Base-by-base conservation (phyloP, 1,140 invertebrate species). In the Elysia chlorotica region DNA sequence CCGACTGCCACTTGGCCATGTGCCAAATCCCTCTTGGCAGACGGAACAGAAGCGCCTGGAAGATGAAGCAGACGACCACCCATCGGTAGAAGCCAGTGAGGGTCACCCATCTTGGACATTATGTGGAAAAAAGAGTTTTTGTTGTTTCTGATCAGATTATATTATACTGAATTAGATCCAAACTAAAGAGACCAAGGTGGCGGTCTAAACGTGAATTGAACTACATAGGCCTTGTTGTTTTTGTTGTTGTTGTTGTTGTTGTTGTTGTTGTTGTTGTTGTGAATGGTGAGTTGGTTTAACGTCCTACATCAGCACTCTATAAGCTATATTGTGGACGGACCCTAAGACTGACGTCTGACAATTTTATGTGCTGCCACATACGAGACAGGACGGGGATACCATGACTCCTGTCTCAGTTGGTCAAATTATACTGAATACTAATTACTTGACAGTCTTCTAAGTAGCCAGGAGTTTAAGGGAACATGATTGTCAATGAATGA, bases 1-100 rank as follows among this genome's bases (percentile, higher is more conserved):
- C 70, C 21, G 61, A 72, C 10, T 61, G 65, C 2, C 28, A 10
- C 21, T 72, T 72, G 14, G 65, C n/a, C 25, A 48, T 53, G n/a
- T 54, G 63, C 70, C 70, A 72, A 25, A 72, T 28, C 35, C 63
- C 21, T 41, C 56, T n/a, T 1, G 70, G 70, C 4, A 72, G 28
- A 6, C 53, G 28, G 21, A 61, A 72, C 57, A 72, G 23, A 17
- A 53, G 19, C 5, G 70, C 70, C 37, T 59, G 38, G 21, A 63
- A 10, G 23, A 72, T 17, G 62, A 72, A 72, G 33, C 63, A 37
- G 35, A 72, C 61, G 1, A 53, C 56, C 0, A 56, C 23, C 70
- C 70, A 72, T 4, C 70, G 70, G 33, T 72, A 72, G 48, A 28
- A 72, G 38, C 70, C 56, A 0, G 17, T 59, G 25, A 23, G 21